Conservation (phyloP, 1,140 invertebrate genomes). For the Venturia canescens region DNA sequence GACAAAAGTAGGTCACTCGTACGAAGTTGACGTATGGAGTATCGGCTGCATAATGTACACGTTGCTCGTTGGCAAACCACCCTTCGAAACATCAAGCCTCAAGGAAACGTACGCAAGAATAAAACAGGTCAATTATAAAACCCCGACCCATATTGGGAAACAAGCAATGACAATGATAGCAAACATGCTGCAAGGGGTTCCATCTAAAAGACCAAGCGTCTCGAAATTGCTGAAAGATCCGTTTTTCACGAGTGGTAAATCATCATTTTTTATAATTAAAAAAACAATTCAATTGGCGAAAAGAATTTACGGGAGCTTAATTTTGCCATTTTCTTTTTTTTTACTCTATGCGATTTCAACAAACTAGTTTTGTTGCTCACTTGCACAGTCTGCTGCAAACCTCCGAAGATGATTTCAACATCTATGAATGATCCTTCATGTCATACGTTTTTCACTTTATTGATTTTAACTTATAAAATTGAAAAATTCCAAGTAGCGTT, state of each 20-base stretch:
- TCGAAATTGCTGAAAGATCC: slow-evolving; percentile 85
- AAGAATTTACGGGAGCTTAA: no score
- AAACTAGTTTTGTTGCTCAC: no score
- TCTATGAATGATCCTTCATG: no score
- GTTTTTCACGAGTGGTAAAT: slow-evolving; percentile 80
- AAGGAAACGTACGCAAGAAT: slow-evolving; percentile 95
- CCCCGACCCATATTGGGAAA: slow-evolving; percentile 84
- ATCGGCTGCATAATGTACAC: slow-evolving; percentile 98
- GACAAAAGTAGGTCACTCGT: slow-evolving; percentile 95
- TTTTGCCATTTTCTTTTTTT: not conserved
- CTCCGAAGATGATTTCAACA: no score
- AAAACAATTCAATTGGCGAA: no score
- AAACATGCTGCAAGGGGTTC: slow-evolving; percentile 90
- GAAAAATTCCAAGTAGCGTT: no score
- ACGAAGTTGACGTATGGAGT: slow-evolving; percentile 98
- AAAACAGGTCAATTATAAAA: slow-evolving; percentile 93
- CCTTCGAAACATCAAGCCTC: slow-evolving; percentile 94
- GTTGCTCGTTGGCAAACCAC: slow-evolving; percentile 94
- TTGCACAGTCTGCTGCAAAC: no score
- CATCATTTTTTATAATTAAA: slow-evolving; percentile 35
- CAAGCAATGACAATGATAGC: slow-evolving; percentile 89
- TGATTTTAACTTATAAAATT: no score
- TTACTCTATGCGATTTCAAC: no score
- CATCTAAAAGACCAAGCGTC: slow-evolving; percentile 87
- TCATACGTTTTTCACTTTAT: no score